Base-by-base conservation (phyloP, 2,113 vertebrate genomes). In the Emydocephalus ijimae region DNA sequence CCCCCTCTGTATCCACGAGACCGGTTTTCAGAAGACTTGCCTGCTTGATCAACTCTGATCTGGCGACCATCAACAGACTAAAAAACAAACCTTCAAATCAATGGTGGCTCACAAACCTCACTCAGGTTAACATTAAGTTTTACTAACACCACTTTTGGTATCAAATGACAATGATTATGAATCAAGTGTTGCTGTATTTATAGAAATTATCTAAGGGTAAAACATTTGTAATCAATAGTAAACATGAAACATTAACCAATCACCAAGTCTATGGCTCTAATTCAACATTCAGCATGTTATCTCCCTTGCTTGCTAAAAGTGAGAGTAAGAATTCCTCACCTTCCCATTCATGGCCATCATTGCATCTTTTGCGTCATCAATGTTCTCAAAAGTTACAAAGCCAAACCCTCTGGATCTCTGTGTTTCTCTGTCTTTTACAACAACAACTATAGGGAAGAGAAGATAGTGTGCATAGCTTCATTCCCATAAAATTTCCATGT, bases 271-370 rank as follows among this genome's bases (percentile, higher is more conserved):
- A 39, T 9, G 34, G 69, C 43, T 43, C 34, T 81, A 56, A 8
- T n/a, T 55, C 29, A 55, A 23, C 26, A 18, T 34, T 9, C 1
- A 34, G 8, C 18, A 54, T 39, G 15, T n/a, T 14, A 52, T 26
- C 1, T 15, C 86, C 88, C 34, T 23, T 21, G 39, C 1, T 56
- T 50, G 8, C 4, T 9, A 5, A 81, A 24, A 26, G 14, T 20
- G n/a, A 39, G 29, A 11, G 4, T 5, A 12, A 2, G 1, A 5
- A 1, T 14, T 14, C 9, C 96, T 97, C 95, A 99, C 99, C 98
- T 99, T 99, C 59, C 99, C 99, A 0, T 99, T 99, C 99, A 99
- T 99, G 89, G 98, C 99, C 64, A 99, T 98, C 98, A 99, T 97
- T 0, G 99, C 99, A 0, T 99, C 99, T 95, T 99, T 99, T 0